Conservation (phyloP, 2,797 vertebrate species). For the Macropodus opercularis region DNA sequence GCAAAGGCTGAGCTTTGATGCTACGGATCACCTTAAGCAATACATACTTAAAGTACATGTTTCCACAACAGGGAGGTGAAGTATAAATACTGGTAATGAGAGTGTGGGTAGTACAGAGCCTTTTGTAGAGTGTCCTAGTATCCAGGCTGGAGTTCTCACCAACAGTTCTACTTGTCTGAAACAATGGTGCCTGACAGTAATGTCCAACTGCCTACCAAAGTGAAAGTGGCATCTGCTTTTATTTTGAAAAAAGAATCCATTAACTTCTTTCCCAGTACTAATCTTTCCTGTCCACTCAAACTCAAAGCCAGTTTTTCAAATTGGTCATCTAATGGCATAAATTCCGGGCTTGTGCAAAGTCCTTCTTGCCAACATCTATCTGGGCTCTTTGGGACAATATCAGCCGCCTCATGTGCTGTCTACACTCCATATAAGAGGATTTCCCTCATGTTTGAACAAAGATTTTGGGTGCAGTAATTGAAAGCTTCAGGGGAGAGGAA, state of each 20-base stretch:
- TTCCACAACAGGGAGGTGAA: neutral
- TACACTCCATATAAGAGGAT: neutral
- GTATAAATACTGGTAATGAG: neutral
- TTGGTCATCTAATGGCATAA: slow-evolving; percentile 6
- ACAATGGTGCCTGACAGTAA: neutral
- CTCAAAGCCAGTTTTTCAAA: slow-evolving; percentile 7
- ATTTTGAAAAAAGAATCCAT: neutral
- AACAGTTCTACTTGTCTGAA: neutral
- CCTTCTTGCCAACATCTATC: slow-evolving; percentile 2
- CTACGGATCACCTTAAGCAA: neutral
- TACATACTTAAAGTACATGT: neutral
- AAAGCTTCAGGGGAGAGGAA: neutral
- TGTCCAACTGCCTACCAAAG: neutral
- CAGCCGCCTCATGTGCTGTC: neutral
- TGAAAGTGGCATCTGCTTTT: slow-evolving; percentile 6
- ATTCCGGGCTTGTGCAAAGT: neutral
- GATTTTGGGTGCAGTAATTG: neutral
- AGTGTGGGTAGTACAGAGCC: neutral
- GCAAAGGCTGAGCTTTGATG: slow-evolving; percentile 11
- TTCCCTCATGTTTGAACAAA: too few relatives aligned
- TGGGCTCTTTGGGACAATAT: neutral
- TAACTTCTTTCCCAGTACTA: neutral
- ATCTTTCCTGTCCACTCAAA: slow-evolving; percentile 15
- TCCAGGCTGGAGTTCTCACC: neutral
- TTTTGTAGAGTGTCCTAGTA: neutral